These are phyloP conservation scores for Ectemnius cavifrons DNA, from an alignment of 2,888 invertebrate genomes.

Conservation along the genomic window DNA sequence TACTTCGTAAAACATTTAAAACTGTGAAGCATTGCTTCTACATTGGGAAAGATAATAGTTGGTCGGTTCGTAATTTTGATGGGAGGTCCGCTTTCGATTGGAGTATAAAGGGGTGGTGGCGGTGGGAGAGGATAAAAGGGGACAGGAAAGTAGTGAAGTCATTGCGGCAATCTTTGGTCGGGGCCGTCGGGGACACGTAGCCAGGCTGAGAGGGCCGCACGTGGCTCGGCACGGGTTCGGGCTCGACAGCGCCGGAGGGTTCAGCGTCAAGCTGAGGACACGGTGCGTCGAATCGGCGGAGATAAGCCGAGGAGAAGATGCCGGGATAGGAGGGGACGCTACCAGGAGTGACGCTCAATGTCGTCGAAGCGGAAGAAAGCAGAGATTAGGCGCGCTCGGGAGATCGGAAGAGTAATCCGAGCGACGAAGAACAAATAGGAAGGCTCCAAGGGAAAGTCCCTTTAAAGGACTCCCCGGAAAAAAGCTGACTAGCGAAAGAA, in stretches of 20 bases:
- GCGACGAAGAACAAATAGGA: slow-evolving; percentile 45
- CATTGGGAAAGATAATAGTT: too few species aligned
- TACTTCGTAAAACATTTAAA: too few species aligned
- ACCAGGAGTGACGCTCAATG: slow-evolving; percentile 16
- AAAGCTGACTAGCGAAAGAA: slow-evolving; percentile 17
- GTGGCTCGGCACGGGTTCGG: background rate
- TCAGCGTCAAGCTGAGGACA: background rate
- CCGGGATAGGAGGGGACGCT: slow-evolving; percentile 23
- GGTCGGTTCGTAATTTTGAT: too few species aligned
- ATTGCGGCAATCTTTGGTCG: background rate
- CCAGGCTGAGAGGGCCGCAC: background rate
- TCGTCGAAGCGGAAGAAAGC: slow-evolving; percentile 44
- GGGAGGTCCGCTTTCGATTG: background rate
- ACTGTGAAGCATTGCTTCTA: too few species aligned
- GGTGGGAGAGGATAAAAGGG: background rate
- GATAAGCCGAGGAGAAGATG: slow-evolving; percentile 29
- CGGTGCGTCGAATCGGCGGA: background rate
- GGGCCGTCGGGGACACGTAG: too few species aligned
- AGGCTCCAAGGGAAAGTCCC: slow-evolving; percentile 11
- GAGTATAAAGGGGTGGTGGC: background rate
- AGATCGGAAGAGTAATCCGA: slow-evolving; percentile 45
- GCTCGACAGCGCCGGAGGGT: background rate
- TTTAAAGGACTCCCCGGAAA: slow-evolving; percentile 39
- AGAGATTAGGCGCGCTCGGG: slow-evolving; percentile 44
- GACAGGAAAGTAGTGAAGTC: background rate